Percentiles rank a stretch among this genome's conserved stretches.
phyloP scores from a whole-genome alignment of 2,888 invertebrate species.

The Polymixis flavicincta region DNA sequence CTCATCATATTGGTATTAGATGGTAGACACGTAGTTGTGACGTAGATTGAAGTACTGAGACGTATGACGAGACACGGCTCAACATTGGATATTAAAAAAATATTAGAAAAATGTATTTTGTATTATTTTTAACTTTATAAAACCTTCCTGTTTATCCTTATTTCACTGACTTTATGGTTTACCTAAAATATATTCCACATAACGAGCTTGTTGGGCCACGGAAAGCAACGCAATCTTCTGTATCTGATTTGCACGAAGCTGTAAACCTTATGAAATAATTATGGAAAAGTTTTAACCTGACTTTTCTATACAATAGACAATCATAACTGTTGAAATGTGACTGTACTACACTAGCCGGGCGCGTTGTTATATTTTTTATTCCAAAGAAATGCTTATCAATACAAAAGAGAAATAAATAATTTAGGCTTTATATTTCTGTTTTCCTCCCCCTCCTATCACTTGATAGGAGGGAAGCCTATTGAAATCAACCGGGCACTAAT shows the following conservation, averaged over 20 bases:
- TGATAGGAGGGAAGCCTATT: too few relatives aligned
- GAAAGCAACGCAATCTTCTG: too few relatives aligned
- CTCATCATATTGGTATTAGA: constrained; percentile 34
- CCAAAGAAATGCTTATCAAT: background rate
- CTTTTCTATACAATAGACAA: background rate
- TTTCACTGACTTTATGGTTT: background rate
- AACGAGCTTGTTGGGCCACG: too few relatives aligned
- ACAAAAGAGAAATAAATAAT: background rate
- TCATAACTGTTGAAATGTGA: background rate
- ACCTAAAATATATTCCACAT: background rate
- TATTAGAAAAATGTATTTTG: constrained; percentile 50
- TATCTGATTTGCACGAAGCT: background rate
- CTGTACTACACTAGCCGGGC: background rate
- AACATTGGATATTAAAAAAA: constrained; percentile 77
- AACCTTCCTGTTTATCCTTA: background rate
- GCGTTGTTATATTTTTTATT: background rate
- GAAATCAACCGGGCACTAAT: too few relatives aligned
- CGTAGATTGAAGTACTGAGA: constrained; percentile 67
- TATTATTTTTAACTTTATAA: constrained; percentile 50
- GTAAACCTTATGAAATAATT: background rate
- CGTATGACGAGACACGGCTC: constrained; percentile 76
- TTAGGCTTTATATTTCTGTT: too few relatives aligned
- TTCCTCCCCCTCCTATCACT: too few relatives aligned
- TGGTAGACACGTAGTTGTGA: constrained; percentile 58
- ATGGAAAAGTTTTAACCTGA: background rate